These are phyloP conservation scores for Ailuropoda melanoleuca DNA, from an alignment of 2,113 vertebrate genomes.

Conservation along the genomic window DNA sequence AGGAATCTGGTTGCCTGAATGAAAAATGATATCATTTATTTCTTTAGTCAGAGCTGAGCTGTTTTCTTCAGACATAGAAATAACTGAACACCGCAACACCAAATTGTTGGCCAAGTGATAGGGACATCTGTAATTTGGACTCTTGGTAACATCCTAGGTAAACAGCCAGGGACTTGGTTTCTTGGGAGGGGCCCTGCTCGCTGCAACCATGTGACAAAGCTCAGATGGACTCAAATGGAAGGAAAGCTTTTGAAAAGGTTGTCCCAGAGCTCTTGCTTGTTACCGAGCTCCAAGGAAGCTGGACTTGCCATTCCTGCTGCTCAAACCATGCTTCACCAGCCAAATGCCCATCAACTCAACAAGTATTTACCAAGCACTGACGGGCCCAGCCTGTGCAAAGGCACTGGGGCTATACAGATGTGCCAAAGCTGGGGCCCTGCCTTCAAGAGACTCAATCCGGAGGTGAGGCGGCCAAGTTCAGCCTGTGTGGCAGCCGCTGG, in stretches of 20 bases:
- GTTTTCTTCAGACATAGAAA: constrained; percentile 84
- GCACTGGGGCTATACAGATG: neutral
- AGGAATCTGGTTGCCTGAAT: constrained; percentile 83
- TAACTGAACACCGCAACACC: constrained; percentile 80
- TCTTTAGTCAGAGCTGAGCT: constrained; percentile 81
- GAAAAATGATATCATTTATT: constrained; percentile 85
- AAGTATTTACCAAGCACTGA: neutral
- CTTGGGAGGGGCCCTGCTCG: constrained; percentile 14
- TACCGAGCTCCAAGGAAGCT: neutral
- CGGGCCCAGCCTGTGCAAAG: neutral
- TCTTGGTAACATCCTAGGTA: constrained; percentile 69
- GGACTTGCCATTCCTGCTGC: neutral
- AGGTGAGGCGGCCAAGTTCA: neutral
- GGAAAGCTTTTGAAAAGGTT: neutral
- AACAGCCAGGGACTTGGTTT: constrained; percentile 65
- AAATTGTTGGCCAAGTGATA: constrained; percentile 78
- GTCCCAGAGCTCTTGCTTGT: neutral
- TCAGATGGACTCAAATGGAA: constrained; percentile 31
- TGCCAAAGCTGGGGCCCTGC: neutral
- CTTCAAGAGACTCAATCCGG: neutral
- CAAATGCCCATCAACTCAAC: neutral
- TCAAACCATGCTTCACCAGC: neutral
- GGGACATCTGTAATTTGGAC: constrained; percentile 78
- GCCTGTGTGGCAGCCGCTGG: neutral
- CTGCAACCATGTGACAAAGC: constrained; percentile 13